Base-by-base conservation (phyloP, 37 sponge, comb jelly and placozoan species). In the Eunapius fragilis region DNA sequence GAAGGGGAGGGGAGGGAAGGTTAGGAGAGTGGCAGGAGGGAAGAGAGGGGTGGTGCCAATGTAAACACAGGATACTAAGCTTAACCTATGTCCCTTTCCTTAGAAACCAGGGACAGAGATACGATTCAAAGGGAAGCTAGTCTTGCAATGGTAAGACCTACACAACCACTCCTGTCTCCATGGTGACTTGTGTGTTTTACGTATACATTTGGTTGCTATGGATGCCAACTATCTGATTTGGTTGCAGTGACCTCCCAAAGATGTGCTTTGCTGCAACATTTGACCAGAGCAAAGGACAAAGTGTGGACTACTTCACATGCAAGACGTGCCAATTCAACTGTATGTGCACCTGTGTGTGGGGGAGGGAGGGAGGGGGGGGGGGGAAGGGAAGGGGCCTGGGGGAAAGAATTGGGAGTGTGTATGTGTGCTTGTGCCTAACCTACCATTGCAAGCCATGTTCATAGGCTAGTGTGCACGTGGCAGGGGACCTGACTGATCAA, bases 31-130 rank as follows among this genome's bases (percentile, higher is more conserved):
- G n/a, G n/a, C n/a, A 45, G 47, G 47, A 45, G 47, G 7, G 4
- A 45, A 58, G 14, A 58, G 58, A 58, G 58, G 58, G 58, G 14
- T 19, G 22, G 19, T 1, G 6, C 22, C 58, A 58, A 1, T 2
- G 14, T 58, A 10, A 58, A 2, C 58, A 4, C 14, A 19, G 19
- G 22, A 2, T 58, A 17, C 19, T 58, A 19, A 17, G 19, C 14
- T 11, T 1, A 58, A 58, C 19, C 14, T 10, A 19, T 58, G 7
- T 11, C 6, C 22, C 22, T 58, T 58, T 58, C 9, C 45, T 13
- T 78, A 91, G 92, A 91, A 84, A 80, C 87, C 88, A 37, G 92
- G 92, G 0, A 84, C 88, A 28, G 92, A 91, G 71, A 48, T 91
- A 17, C 68, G 88, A 33, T 85, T 90, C 27, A 90, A 80, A 30